A percentile compares a stretch with the other conserved stretches of the same genome.
Conservation (phyloP, 1,140 invertebrate genomes). For the Plodia interpunctella region DNA sequence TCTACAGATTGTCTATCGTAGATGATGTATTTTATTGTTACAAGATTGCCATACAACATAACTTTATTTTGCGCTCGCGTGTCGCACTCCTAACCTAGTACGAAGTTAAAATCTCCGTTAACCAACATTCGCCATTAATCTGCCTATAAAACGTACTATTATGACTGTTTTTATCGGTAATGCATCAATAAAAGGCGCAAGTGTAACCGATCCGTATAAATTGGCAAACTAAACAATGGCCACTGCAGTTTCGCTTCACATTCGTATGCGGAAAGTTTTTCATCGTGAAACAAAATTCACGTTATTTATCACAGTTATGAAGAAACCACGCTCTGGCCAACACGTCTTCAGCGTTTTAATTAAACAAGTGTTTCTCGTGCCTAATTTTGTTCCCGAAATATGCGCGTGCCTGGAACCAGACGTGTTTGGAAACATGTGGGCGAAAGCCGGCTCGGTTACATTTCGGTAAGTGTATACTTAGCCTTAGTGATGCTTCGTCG, state of each 20-base stretch:
- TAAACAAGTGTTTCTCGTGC: constrained; percentile 50
- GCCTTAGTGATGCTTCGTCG: background rate
- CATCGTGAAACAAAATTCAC: constrained; percentile 56
- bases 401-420: constrained; percentile 37
- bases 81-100: constrained; percentile 26
- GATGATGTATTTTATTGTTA: too few species aligned
- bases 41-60: background rate
- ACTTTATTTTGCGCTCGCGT: constrained; percentile 9
- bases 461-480: constrained; percentile 44
- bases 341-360: constrained; percentile 66
- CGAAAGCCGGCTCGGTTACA: constrained; percentile 31
- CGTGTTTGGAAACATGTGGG: constrained; percentile 50
- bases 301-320: constrained; percentile 71
- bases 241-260: constrained; percentile 66
- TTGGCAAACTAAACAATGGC: constrained; percentile 74
- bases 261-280: constrained; percentile 65
- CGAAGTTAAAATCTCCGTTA: constrained; percentile 44
- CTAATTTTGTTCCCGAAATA: constrained; percentile 44
- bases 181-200: constrained; percentile 72
- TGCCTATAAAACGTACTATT: constrained; percentile 66
- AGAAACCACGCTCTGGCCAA: constrained; percentile 58
- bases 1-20: too few species aligned
- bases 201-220: constrained; percentile 76
- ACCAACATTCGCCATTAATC: constrained; percentile 61
- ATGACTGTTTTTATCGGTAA: constrained; percentile 74